These are phyloP conservation scores for Timema cristinae DNA, from an alignment of 2,888 invertebrate genomes.

Conservation along the genomic window DNA sequence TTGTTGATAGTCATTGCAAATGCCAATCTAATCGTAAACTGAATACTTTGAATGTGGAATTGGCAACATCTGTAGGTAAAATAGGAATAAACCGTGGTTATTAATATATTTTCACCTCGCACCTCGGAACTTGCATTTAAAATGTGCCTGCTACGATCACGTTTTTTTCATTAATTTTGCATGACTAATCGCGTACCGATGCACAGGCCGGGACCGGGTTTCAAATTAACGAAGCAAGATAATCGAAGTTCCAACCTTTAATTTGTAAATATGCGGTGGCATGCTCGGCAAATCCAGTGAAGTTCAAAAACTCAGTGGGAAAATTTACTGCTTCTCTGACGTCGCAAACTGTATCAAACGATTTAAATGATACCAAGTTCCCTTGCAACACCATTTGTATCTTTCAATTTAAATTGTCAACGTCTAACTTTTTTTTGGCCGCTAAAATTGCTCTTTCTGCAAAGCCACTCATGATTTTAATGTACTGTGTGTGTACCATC, in stretches of 20 bases:
- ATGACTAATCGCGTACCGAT: not conserved
- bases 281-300: not conserved
- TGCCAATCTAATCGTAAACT: too few species aligned
- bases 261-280: not conserved
- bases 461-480: constrained; percentile 17
- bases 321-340: not conserved
- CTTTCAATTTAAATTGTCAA: constrained; percentile 16
- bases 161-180: not conserved
- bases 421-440: constrained; percentile 18
- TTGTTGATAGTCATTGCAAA: too few species aligned
- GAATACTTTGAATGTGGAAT: not conserved
- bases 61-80: not conserved
- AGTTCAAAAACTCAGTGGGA: not conserved
- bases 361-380: not conserved
- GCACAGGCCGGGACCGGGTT: not conserved
- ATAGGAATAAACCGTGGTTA: not conserved
- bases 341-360: not conserved
- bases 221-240: not conserved
- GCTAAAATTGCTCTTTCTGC: constrained; percentile 20
- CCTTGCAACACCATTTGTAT: constrained; percentile 17
- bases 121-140: not conserved
- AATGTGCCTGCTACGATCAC: not conserved
- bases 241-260: not conserved
- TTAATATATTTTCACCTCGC: not conserved
- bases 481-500: not conserved